Evolutionary conservation across 2,888 invertebrate species (phyloP), one percentile per base, ranked within the genome.

Genomic region (Lasiommata megera): DNA sequence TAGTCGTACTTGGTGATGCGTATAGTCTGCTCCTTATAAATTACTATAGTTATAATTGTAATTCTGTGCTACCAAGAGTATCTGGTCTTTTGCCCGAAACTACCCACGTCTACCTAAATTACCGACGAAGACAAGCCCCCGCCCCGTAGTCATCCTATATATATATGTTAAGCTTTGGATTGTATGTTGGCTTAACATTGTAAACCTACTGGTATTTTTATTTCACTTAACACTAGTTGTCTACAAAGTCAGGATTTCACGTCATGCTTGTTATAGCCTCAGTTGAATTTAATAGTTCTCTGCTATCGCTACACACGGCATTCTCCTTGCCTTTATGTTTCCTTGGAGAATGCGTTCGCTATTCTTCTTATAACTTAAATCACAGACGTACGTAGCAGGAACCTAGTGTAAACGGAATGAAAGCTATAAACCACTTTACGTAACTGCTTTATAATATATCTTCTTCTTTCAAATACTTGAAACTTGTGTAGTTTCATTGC

Each of bases 201-300:
- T 23, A 5, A 23, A 23, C 23, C 5, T 5, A 23, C 23, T 23
- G 5, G 23, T 23, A 23, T 5, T 23, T 23, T 23, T 23, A 23
- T 23, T 23, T 23, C 5, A 3, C 3, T 23, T 23, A 23, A 5
- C 34, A 31, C 1, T 28, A 12, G 23, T 8, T 28, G 8, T 7
- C 14, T 46, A 46, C 31, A 46, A 46, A 16, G 46, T 46, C 46
- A 9, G 44, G 2, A 9, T 29, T 17, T 12, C 12, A 34, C 17
- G 36, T 37, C 18, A 48, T 37, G 36, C 12, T 37, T 37, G 18
- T 48, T 48, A 48, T 48, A 23, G 36, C 48, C 9, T 23, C 36
- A 48, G 48, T 47, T 47, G 47, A 47, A 47, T 47, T 44, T 44
- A 29, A 47, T 34, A 34, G 47, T 36, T 48, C 34, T 17, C 9